phyloP scores from a whole-genome alignment of 2,113 vertebrate genomes.

The Macquaria australasica region DNA sequence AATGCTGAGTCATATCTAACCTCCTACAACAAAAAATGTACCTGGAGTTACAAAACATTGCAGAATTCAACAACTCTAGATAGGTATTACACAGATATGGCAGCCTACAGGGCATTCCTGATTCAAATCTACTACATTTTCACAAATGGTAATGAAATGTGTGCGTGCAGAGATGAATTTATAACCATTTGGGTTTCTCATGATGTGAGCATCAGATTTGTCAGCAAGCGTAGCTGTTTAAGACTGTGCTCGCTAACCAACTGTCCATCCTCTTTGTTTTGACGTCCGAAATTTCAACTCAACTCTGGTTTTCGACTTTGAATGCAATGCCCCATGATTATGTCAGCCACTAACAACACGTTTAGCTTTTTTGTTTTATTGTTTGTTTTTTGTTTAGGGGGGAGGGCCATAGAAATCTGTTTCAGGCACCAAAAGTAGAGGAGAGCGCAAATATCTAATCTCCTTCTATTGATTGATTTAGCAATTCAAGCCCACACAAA shows the following conservation, averaged over 20 bases:
- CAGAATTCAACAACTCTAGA: background rate
- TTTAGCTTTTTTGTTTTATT: too few relatives aligned
- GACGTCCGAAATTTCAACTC: slow-evolving; percentile 15
- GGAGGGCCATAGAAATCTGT: background rate
- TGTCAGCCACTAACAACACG: slow-evolving; percentile 21
- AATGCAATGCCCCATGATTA: slow-evolving; percentile 38
- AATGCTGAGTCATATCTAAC: background rate
- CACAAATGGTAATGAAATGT: background rate
- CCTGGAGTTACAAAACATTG: background rate
- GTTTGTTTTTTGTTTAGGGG: background rate
- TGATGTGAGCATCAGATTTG: background rate
- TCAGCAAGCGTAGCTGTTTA: background rate
- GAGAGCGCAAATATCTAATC: background rate
- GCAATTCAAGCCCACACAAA: too few relatives aligned
- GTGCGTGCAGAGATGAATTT: background rate
- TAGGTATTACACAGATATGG: too few relatives aligned
- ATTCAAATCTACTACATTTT: background rate
- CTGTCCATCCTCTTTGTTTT: slow-evolving; percentile 19
- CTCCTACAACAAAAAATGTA: background rate
- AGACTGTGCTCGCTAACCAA: background rate
- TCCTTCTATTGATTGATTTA: background rate
- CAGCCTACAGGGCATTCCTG: background rate
- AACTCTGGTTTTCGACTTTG: slow-evolving; percentile 12
- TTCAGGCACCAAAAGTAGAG: background rate
- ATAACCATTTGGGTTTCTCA: too few relatives aligned